phyloP scores from a whole-genome alignment of 2,797 vertebrate species.

The Carduelis carduelis region DNA sequence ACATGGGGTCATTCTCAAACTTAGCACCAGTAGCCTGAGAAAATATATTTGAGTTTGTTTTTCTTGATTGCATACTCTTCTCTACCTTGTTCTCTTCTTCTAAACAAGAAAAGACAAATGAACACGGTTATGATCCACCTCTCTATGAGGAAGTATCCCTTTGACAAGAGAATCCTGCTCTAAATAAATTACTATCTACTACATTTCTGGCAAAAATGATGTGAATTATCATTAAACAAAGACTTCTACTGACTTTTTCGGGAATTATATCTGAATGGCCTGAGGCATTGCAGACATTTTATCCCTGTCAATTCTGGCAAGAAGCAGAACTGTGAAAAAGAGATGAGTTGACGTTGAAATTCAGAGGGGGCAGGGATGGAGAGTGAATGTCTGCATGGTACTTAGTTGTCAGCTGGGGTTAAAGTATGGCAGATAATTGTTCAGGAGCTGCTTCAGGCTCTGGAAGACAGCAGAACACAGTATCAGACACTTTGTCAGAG shows the following conservation, averaged over 20 bases:
- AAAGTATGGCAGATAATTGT: background rate
- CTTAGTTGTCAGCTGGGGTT: background rate
- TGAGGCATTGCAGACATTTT: background rate
- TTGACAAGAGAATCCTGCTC: background rate
- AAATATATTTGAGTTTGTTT: background rate
- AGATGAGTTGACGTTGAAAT: background rate
- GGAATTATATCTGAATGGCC: background rate
- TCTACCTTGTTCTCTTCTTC: background rate
- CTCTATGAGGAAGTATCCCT: background rate
- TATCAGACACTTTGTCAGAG: background rate
- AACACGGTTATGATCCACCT: background rate
- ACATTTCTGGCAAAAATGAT: background rate
- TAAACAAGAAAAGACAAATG: background rate
- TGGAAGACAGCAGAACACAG: background rate
- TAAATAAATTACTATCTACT: background rate
- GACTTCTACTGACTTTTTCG: background rate
- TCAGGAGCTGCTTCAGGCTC: background rate
- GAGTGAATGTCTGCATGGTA: background rate
- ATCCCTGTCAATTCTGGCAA: background rate
- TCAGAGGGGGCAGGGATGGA: background rate
- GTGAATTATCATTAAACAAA: background rate
- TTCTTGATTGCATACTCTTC: background rate
- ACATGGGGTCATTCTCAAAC: background rate
- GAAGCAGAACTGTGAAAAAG: background rate
- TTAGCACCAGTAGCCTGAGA: background rate